Evolutionary conservation across 2,888 invertebrate species (phyloP).

Genomic region (Penaeus monodon): DNA sequence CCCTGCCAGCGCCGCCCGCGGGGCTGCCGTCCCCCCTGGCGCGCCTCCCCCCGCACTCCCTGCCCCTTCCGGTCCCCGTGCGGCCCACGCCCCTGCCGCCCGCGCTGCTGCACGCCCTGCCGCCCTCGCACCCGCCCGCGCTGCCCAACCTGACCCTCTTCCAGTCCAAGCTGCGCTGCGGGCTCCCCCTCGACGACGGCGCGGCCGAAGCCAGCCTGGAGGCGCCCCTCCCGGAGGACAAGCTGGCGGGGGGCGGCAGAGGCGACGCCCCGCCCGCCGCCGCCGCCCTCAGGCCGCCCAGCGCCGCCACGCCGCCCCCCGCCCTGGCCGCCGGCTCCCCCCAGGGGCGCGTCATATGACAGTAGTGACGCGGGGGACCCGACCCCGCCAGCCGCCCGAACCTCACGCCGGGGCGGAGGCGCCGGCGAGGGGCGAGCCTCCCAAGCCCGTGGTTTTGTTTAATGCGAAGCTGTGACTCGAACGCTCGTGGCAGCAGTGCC

Average conservation of each 20-base stretch:
- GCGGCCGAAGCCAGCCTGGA: not conserved
- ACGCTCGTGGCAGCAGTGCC: not conserved
- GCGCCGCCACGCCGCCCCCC: conserved; percentile 26
- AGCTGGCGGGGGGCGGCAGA: conserved; percentile 20
- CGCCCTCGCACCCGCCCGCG: conserved; percentile 29
- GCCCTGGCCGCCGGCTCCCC: conserved; percentile 39
- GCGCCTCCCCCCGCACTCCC: conserved; percentile 38
- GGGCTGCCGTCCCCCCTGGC: conserved; percentile 27
- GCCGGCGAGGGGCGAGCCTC: not conserved
- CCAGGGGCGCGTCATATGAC: conserved; percentile 56
- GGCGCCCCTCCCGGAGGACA: conserved; percentile 25
- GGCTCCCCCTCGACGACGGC: not conserved
- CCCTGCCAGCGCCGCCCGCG: conserved; percentile 16
- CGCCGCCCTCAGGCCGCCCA: conserved; percentile 7
- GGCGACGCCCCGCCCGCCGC: conserved; percentile 6
- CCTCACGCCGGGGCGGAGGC: not conserved
- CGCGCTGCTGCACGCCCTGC: conserved; percentile 47
- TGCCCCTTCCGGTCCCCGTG: conserved; percentile 41
- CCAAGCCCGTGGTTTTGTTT: not conserved
- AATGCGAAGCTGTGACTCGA: not conserved
- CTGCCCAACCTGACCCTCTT: conserved; percentile 34
- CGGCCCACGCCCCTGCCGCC: conserved; percentile 53
- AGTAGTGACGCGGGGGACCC: conserved; percentile 41
- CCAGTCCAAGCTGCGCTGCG: conserved; percentile 35
- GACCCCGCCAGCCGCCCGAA: not conserved